phyloP scores from a whole-genome alignment of 2,797 vertebrate species.

The Pseudopleuronectes americanus region DNA sequence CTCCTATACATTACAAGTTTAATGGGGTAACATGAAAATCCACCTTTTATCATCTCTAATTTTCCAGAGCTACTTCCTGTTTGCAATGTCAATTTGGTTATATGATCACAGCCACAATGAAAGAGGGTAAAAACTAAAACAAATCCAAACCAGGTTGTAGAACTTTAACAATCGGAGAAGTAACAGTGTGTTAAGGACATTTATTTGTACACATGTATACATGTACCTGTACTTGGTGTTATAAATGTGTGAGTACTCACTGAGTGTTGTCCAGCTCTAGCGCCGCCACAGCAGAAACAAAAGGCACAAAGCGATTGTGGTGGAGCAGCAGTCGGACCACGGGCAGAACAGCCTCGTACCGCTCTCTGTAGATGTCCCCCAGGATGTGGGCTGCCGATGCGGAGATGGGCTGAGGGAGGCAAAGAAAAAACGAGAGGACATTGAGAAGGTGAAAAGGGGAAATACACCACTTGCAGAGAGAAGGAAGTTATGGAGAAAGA shows the following conservation, averaged over 20 bases:
- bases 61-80: constrained; percentile 22
- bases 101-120: not conserved
- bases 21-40: not conserved
- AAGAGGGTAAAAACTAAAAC: not conserved
- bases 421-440: not conserved
- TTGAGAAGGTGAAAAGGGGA: not conserved
- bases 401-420: constrained; percentile 89
- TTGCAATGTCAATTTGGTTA: not conserved
- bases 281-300: constrained; percentile 91
- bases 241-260: constrained; percentile 81
- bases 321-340: constrained; percentile 94
- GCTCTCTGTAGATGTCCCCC: constrained; percentile 94
- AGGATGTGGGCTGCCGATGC: constrained; percentile 96
- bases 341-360: constrained; percentile 92
- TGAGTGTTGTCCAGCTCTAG: constrained; percentile 96
- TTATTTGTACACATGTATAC: not conserved
- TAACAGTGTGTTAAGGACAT: constrained; percentile 11
- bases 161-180: constrained; percentile 17
- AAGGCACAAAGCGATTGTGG: constrained; percentile 94
- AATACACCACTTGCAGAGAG: not conserved
- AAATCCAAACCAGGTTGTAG: not conserved
- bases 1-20: not conserved
- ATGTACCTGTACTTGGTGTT: constrained; percentile 5
- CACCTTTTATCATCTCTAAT: not conserved
- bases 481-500: not conserved